A percentile compares a stretch with the other conserved stretches of the same genome.
These are phyloP conservation scores for Muscicapa striata DNA, from an alignment of 2,797 vertebrate genomes.

Conservation along the genomic window DNA sequence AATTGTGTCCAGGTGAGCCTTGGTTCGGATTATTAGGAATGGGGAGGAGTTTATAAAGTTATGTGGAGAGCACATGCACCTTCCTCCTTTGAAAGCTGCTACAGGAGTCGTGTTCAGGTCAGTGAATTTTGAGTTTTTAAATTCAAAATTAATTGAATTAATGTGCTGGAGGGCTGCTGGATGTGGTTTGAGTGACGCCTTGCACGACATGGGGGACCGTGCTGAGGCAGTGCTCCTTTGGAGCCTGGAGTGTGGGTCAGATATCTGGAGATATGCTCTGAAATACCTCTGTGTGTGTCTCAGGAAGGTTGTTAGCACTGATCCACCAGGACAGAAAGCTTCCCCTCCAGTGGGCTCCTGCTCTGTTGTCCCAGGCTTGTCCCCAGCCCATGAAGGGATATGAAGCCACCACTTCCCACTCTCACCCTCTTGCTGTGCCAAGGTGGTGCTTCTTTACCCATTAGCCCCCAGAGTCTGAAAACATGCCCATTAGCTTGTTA, in stretches of 20 bases:
- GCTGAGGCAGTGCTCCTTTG: background rate
- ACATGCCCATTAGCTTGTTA: slow-evolving; percentile 60
- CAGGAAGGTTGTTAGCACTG: background rate
- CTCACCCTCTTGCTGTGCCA: background rate
- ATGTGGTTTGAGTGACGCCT: accelerated
- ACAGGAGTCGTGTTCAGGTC: accelerated
- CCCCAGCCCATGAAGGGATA: background rate
- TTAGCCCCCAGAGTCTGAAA: slow-evolving; percentile 35
- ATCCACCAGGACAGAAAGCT: background rate
- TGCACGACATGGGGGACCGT: accelerated
- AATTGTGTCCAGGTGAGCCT: background rate
- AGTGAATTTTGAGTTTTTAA: background rate
- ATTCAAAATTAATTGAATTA: accelerated
- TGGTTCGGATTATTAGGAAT: accelerated
- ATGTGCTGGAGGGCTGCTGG: accelerated
- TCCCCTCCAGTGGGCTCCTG: background rate
- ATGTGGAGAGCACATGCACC: accelerated
- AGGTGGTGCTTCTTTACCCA: background rate
- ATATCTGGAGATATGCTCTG: background rate
- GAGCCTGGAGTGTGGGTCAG: background rate
- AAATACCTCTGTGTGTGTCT: background rate
- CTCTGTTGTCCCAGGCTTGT: background rate
- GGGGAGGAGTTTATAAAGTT: background rate
- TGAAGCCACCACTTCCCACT: background rate
- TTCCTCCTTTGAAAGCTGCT: accelerated